phyloP scores from a whole-genome alignment of 2,797 vertebrate genomes.

The Tamandua tetradactyla region DNA sequence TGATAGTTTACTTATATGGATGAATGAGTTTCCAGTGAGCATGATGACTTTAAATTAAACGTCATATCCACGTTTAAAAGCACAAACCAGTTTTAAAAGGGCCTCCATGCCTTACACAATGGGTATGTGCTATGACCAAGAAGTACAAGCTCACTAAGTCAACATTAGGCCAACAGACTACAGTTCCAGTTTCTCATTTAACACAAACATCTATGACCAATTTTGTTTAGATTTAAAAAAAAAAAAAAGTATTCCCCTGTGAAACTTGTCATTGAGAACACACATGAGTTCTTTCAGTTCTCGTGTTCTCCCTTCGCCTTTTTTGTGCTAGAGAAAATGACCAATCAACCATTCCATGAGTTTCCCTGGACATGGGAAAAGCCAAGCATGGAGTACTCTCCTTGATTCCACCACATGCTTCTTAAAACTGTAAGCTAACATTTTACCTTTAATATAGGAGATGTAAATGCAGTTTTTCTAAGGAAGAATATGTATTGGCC shows the following conservation, averaged over 20 bases:
- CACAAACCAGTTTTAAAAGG: too few species aligned
- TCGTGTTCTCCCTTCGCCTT: neutral
- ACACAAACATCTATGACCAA: neutral
- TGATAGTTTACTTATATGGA: neutral
- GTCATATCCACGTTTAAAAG: neutral
- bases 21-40: neutral
- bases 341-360: neutral
- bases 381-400: neutral
- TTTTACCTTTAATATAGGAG: neutral
- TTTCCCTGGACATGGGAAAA: neutral
- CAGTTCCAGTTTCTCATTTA: conserved; percentile 3
- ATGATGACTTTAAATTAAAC: neutral
- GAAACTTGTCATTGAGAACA: neutral
- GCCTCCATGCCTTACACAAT: neutral
- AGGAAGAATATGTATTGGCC: neutral
- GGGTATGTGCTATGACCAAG: neutral
- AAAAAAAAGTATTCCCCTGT: neutral
- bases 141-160: neutral
- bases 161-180: neutral
- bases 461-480: neutral
- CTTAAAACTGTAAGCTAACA: neutral
- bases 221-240: neutral
- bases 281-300: neutral
- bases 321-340: neutral
- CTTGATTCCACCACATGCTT: neutral